A percentile compares a stretch with the other conserved stretches of the same genome.
These are phyloP conservation scores for Magallana nippona DNA, from an alignment of 2,888 invertebrate species.

Conservation along the genomic window DNA sequence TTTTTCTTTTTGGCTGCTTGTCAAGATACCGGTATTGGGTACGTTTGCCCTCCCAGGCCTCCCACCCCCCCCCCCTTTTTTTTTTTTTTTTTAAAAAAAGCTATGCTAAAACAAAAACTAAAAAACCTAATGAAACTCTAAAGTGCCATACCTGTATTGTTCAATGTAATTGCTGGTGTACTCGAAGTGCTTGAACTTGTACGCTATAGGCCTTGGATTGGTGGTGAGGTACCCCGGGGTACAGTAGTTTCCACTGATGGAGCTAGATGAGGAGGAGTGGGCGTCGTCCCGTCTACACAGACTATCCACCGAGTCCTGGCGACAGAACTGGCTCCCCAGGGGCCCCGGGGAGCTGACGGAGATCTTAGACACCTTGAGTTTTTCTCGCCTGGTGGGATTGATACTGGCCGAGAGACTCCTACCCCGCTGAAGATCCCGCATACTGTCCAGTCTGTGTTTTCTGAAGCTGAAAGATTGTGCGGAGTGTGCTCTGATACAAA, in stretches of 20 bases:
- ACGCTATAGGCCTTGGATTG: slow-evolving; percentile 44
- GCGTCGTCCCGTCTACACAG: neutral
- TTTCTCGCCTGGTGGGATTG: slow-evolving; percentile 37
- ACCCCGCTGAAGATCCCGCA: slow-evolving; percentile 31
- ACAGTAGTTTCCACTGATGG: slow-evolving; percentile 44
- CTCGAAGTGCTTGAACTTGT: slow-evolving; percentile 55
- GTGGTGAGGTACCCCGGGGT: slow-evolving; percentile 41
- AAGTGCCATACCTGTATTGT: slow-evolving; percentile 58
- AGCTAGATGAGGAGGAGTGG: slow-evolving; percentile 35
- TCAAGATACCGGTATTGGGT: no score
- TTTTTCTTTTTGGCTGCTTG: no score
- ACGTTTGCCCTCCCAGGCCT: no score
- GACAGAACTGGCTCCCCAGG: neutral
- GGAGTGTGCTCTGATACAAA: slow-evolving; percentile 59
- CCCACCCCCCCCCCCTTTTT: no score
- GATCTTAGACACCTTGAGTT: neutral
- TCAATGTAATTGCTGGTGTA: slow-evolving; percentile 57
- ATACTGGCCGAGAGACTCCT: slow-evolving; percentile 41
- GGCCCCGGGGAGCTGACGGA: neutral
- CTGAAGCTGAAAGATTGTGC: slow-evolving; percentile 45
- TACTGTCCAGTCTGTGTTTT: slow-evolving; percentile 41
- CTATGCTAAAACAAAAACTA: no score
- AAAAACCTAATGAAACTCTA: neutral
- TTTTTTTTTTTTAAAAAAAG: no score
- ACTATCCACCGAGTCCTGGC: neutral